Conservation (phyloP, 2,888 invertebrate species). For the Megaustenia siamemsis region DNA sequence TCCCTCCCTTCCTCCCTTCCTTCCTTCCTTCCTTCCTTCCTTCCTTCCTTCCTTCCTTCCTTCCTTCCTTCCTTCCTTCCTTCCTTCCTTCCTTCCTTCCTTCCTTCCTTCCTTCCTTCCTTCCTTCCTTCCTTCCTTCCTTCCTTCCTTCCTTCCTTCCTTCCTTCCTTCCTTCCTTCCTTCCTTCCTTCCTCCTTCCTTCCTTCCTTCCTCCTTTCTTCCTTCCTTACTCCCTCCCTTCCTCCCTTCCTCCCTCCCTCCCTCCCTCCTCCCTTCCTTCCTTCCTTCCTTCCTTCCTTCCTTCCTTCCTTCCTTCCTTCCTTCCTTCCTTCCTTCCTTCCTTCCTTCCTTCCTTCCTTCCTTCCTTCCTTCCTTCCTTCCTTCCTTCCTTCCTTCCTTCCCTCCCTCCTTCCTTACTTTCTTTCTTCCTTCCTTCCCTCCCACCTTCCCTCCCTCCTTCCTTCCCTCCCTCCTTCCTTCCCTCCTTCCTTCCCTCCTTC, state of each 20-base stretch:
- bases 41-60: constrained; percentile 9
- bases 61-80: neutral
- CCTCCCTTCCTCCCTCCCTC: neutral
- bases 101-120: neutral
- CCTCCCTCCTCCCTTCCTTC: neutral
- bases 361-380: neutral
- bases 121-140: neutral
- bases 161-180: neutral
- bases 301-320: neutral
- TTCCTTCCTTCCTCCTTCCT: neutral
- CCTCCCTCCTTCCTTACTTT: too few species aligned
- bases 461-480: constrained; percentile 33
- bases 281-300: neutral
- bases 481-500: constrained; percentile 15
- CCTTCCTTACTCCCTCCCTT: neutral
- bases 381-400: neutral
- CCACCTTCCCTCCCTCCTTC: neutral
- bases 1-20: neutral
- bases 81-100: neutral
- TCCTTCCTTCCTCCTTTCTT: neutral
- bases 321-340: neutral
- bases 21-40: neutral
- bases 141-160: neutral
- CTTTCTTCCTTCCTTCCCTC: neutral
- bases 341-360: neutral